Percentiles rank a stretch among this genome's conserved stretches.
Conservation (phyloP, 2,113 vertebrate genomes). For the Bostrychus sinensis region DNA sequence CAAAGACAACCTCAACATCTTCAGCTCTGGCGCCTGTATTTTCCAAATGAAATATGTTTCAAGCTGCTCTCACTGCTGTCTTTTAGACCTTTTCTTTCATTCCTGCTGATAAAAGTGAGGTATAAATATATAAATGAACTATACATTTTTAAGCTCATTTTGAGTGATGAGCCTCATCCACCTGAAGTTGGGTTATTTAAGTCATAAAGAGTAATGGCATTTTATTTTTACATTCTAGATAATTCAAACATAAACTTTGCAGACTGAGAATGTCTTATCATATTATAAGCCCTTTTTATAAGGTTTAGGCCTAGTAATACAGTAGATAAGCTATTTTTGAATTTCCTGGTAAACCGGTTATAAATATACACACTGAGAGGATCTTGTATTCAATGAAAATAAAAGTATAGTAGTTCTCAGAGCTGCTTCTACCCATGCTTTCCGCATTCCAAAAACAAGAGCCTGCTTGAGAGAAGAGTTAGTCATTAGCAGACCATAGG, state of each 20-base stretch:
- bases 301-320: background rate
- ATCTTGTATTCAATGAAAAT: constrained; percentile 16
- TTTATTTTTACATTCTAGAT: no score
- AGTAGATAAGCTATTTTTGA: background rate
- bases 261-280: background rate
- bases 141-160: no score
- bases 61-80: background rate
- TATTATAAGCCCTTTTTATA: background rate
- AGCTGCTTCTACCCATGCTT: constrained; percentile 10
- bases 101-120: no score
- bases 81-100: no score
- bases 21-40: background rate
- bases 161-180: no score
- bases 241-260: background rate
- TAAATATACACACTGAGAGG: background rate
- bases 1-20: background rate
- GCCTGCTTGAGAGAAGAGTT: constrained; percentile 2
- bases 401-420: constrained; percentile 22
- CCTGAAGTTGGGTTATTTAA: no score
- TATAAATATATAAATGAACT: no score
- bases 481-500: constrained; percentile 28
- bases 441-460: constrained; percentile 5
- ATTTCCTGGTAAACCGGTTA: constrained; percentile 2
- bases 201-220: no score
- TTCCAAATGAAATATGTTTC: no score